Conservation (phyloP, 2,888 invertebrate species). For the Pristionchus maxplancki region DNA sequence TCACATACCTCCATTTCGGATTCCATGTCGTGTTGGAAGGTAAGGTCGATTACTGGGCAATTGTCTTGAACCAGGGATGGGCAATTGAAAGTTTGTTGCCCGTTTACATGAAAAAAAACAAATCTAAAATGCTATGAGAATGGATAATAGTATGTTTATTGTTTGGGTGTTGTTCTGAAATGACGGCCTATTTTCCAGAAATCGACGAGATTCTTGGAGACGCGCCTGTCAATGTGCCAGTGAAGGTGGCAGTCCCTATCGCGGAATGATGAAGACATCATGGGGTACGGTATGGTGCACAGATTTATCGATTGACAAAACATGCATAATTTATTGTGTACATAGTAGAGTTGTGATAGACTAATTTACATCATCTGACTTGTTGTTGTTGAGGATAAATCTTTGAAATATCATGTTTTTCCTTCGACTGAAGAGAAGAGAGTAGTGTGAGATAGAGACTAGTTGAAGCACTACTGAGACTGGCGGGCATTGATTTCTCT, state of each 20-base stretch:
- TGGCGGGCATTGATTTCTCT: constrained; percentile 41
- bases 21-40: constrained; percentile 80
- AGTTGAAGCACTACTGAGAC: background rate
- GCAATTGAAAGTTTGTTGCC: no score
- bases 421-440: constrained; percentile 25
- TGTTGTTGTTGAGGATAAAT: constrained; percentile 29
- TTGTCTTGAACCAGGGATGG: no score
- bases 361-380: background rate
- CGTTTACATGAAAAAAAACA: no score
- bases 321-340: constrained; percentile 38
- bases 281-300: constrained; percentile 40
- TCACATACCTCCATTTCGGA: constrained; percentile 81
- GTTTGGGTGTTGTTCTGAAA: no score
- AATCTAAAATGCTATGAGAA: no score
- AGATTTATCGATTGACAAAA: constrained; percentile 10
- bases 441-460: background rate
- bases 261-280: background rate
- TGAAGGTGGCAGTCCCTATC: background rate
- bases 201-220: constrained; percentile 51
- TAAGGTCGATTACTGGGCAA: constrained; percentile 56
- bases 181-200: constrained; percentile 21
- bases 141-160: no score
- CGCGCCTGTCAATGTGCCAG: background rate
- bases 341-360: constrained; percentile 17
- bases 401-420: background rate